Conservation (phyloP, 1,140 invertebrate genomes). For the Grapholita molesta region DNA sequence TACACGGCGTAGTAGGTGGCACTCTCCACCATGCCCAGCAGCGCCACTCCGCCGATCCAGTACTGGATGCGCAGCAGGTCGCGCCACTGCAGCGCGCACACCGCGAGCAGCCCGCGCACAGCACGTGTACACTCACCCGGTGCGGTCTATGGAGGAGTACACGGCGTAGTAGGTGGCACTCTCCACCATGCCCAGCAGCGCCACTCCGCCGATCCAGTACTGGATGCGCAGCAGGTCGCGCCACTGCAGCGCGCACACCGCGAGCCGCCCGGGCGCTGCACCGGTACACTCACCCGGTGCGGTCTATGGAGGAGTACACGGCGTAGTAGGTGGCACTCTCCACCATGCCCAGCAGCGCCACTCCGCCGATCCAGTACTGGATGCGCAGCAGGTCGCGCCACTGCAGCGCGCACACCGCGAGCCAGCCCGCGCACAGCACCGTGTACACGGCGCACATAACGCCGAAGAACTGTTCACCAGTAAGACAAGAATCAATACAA, state of each 20-base stretch:
- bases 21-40: no score
- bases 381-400: conserved; percentile 95
- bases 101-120: no score
- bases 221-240: conserved; percentile 94
- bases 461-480: no score
- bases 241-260: conserved; percentile 92
- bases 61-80: no score
- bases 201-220: conserved; percentile 96
- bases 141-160: conserved; percentile 55
- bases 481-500: no score
- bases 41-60: no score
- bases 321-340: conserved; percentile 94
- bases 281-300: conserved; percentile 43
- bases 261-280: conserved; percentile 82
- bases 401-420: conserved; percentile 89
- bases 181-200: conserved; percentile 91
- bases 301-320: conserved; percentile 78
- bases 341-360: conserved; percentile 91
- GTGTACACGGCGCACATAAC: conserved; percentile 94
- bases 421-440: conserved; percentile 89
- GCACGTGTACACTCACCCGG: conserved; percentile 55
- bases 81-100: no score
- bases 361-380: conserved; percentile 96
- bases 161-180: conserved; percentile 94
- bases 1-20: no score